A percentile compares a stretch with the other conserved stretches of the same genome.
These are phyloP conservation scores for Glossophaga mutica DNA, from an alignment of 2,797 vertebrate genomes.

Conservation along the genomic window DNA sequence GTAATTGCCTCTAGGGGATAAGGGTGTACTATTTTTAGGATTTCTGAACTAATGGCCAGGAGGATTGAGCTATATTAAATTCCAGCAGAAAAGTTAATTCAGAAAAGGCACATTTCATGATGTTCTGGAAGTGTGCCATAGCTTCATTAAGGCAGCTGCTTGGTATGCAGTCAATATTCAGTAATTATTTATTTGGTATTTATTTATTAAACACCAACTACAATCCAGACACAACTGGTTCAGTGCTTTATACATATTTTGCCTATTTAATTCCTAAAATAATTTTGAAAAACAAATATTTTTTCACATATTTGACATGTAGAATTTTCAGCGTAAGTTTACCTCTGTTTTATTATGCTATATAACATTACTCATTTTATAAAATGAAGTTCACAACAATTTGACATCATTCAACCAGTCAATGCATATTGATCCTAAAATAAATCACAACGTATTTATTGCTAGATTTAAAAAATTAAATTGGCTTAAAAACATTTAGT, in stretches of 20 bases:
- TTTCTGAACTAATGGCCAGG: background rate
- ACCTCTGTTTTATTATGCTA: background rate
- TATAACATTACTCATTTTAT: background rate
- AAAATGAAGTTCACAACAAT: background rate
- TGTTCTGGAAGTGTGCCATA: background rate
- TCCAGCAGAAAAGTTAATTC: background rate
- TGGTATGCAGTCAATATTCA: background rate
- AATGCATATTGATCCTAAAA: background rate
- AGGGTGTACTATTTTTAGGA: background rate
- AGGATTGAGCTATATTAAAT: background rate
- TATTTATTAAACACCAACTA: background rate
- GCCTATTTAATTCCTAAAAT: background rate
- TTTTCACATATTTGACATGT: background rate
- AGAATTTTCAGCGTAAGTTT: background rate
- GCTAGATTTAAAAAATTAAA: background rate
- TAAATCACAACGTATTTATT: background rate
- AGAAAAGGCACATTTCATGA: too few relatives aligned
- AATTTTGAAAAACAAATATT: background rate
- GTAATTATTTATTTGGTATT: background rate
- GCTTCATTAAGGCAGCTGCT: background rate
- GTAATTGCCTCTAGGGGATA: background rate
- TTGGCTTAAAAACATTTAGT: background rate
- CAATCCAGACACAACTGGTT: background rate
- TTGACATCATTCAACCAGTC: background rate
- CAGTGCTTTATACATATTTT: background rate